These are phyloP conservation scores for Bolborhynchus lineola DNA, from an alignment of 2,113 vertebrate species.

Conservation along the genomic window DNA sequence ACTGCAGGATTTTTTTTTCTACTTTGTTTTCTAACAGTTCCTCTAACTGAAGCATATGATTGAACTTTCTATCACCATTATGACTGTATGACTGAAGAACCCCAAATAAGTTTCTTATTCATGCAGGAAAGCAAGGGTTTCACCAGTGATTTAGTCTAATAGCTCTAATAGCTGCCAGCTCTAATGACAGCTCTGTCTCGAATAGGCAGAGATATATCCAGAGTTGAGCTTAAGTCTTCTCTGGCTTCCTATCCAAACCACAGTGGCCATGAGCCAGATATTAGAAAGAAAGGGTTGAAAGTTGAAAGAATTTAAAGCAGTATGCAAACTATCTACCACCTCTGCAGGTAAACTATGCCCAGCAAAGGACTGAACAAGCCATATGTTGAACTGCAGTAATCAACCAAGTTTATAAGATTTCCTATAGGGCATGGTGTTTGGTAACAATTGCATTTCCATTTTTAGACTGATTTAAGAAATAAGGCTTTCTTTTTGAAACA, in stretches of 20 bases:
- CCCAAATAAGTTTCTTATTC: background rate
- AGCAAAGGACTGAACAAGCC: background rate
- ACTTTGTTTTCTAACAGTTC: background rate
- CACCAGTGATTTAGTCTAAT: background rate
- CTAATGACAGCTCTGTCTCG: background rate
- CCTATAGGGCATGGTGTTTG: background rate
- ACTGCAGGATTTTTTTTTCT: background rate
- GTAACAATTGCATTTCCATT: background rate
- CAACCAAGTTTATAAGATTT: background rate
- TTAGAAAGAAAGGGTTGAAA: background rate
- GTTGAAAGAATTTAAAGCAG: background rate
- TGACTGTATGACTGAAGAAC: background rate
- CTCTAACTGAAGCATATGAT: background rate
- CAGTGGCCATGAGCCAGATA: background rate
- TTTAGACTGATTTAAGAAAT: background rate
- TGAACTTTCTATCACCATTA: background rate
- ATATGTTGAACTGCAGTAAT: accelerated
- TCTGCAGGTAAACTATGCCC: background rate
- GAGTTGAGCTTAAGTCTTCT: background rate
- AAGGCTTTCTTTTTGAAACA: background rate
- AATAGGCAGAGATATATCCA: background rate
- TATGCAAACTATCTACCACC: background rate
- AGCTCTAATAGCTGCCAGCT: background rate
- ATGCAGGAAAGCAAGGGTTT: background rate
- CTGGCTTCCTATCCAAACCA: background rate